Percentiles rank a stretch among this genome's conserved stretches.
Conservation (phyloP, 1,140 invertebrate species). For the Leptinotarsa lineolata region DNA sequence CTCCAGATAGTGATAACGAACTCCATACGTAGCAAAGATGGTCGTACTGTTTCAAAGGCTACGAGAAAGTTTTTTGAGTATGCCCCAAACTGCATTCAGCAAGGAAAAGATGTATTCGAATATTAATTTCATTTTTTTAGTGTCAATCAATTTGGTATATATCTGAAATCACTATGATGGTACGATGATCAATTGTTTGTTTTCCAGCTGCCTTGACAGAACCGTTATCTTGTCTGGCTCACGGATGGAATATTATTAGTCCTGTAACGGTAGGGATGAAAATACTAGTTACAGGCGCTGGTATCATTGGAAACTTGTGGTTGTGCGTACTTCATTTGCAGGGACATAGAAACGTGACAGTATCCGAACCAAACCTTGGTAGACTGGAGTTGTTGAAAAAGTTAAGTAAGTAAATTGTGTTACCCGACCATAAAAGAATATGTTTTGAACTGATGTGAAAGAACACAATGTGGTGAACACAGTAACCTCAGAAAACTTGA, state of each 20-base stretch:
- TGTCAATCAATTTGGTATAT: too few relatives aligned
- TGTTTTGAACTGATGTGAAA: too few relatives aligned
- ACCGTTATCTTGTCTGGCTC: conserved; percentile 70
- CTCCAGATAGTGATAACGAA: too few relatives aligned
- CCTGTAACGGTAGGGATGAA: conserved; percentile 64
- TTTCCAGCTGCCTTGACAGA: conserved; percentile 64
- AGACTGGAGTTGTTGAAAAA: conserved; percentile 61
- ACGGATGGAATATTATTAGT: conserved; percentile 66
- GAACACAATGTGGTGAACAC: too few relatives aligned
- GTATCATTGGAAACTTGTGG: conserved; percentile 75
- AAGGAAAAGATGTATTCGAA: too few relatives aligned
- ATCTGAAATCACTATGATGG: too few relatives aligned
- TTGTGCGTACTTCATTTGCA: conserved; percentile 65
- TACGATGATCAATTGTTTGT: not conserved
- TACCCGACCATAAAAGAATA: not conserved
- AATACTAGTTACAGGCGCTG: conserved; percentile 70
- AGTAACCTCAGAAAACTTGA: too few relatives aligned
- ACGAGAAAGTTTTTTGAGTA: too few relatives aligned
- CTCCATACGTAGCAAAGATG: too few relatives aligned
- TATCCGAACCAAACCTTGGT: conserved; percentile 66
- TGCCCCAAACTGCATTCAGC: too few relatives aligned
- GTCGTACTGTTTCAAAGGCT: too few relatives aligned
- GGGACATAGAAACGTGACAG: conserved; percentile 68
- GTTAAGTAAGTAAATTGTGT: conserved; percentile 58
- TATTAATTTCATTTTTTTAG: too few relatives aligned